These are phyloP conservation scores for Champsocephalus esox DNA, from an alignment of 2,797 vertebrate genomes.

Conservation along the genomic window DNA sequence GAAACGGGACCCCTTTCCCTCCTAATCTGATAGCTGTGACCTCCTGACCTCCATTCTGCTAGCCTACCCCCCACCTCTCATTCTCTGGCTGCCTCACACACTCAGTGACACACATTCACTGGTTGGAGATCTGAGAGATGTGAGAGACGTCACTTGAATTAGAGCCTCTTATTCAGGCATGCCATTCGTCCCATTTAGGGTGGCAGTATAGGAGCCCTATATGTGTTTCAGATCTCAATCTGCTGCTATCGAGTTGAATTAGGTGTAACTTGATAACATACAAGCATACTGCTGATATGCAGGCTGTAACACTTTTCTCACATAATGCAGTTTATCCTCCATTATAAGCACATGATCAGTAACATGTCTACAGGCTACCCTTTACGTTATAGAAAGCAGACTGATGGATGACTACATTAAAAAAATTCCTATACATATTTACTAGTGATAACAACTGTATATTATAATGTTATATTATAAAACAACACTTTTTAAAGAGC, in stretches of 20 bases:
- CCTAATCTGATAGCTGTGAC: conserved; percentile 70
- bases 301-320: background rate
- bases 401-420: too few relatives aligned
- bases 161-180: conserved; percentile 35
- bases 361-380: background rate
- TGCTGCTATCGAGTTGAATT: conserved; percentile 6
- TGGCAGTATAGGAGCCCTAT: background rate
- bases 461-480: too few relatives aligned
- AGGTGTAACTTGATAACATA: background rate
- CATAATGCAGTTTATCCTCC: background rate
- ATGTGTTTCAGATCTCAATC: background rate
- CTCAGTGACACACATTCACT: conserved; percentile 54
- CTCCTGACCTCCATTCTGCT: conserved; percentile 65
- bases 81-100: conserved; percentile 53
- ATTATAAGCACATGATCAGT: background rate
- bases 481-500: too few relatives aligned
- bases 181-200: background rate
- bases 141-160: conserved; percentile 56
- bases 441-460: too few relatives aligned
- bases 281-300: background rate
- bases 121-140: conserved; percentile 50
- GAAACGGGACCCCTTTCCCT: conserved; percentile 66
- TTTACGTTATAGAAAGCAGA: background rate
- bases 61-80: conserved; percentile 49
- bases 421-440: too few relatives aligned